Conservation (phyloP, 2,888 invertebrate genomes). For the Netelia inedita region DNA sequence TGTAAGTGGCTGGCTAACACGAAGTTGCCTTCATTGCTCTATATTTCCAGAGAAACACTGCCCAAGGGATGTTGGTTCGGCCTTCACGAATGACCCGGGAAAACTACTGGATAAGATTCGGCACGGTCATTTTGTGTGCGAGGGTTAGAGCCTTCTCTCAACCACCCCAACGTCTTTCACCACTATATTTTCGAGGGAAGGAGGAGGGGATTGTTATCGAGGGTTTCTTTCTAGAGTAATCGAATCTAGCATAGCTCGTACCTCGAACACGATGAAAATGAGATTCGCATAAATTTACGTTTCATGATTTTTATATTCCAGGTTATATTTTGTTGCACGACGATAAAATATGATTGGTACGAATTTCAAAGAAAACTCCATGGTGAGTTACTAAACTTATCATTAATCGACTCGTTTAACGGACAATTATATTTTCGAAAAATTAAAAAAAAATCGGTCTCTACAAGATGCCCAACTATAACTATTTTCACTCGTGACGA, state of each 20-base stretch:
- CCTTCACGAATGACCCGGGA: constrained; percentile 24
- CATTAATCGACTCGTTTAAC: too few species aligned
- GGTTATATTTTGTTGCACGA: too few species aligned
- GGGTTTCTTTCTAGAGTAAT: not conserved
- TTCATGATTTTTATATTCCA: too few species aligned
- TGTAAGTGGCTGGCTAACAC: constrained; percentile 33
- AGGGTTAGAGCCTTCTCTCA: constrained; percentile 32
- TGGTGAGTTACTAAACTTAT: too few species aligned
- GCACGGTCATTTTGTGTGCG: constrained; percentile 1
- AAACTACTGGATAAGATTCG: constrained; percentile 38
- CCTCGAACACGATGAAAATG: not conserved
- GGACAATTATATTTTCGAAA: too few species aligned
- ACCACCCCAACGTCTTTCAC: not conserved
- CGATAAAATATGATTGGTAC: too few species aligned
- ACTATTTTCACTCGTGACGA: too few species aligned
- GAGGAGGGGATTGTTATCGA: not conserved
- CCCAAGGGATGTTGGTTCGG: constrained; percentile 35
- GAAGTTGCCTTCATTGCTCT: constrained; percentile 20
- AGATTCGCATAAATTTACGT: too few species aligned
- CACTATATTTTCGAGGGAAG: too few species aligned
- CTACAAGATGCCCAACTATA: too few species aligned
- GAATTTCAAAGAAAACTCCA: too few species aligned
- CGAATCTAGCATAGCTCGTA: not conserved
- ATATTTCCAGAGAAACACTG: constrained; percentile 28
- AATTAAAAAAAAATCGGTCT: too few species aligned